Percentiles rank a stretch among this genome's conserved stretches.
Conservation (phyloP, 37 sponge, comb jelly and placozoan genomes). For the Bolinopsis microptera region DNA sequence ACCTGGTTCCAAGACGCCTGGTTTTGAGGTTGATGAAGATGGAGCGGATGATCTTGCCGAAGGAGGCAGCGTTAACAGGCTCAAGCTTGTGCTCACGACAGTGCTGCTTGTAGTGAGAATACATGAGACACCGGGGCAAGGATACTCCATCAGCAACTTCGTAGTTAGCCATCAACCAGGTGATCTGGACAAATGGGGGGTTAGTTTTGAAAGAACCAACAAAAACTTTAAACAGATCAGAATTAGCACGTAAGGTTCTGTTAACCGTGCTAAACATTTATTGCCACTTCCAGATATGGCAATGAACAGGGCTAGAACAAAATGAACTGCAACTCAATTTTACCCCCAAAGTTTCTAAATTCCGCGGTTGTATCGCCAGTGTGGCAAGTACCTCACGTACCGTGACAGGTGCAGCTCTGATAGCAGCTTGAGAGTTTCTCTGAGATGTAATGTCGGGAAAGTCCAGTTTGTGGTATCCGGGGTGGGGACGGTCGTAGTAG, state of each 20-base stretch:
- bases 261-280: too few relatives aligned
- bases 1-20: constrained; percentile 94
- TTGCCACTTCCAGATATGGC: too few relatives aligned
- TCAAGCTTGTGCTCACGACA: constrained; percentile 89
- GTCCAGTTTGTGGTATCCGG: constrained; percentile 30
- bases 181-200: constrained; percentile 71
- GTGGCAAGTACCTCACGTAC: too few relatives aligned
- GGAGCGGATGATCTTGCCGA: constrained; percentile 96
- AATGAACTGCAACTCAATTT: too few relatives aligned
- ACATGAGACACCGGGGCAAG: constrained; percentile 87
- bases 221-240: too few relatives aligned
- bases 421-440: constrained; percentile 35
- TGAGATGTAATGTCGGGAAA: constrained; percentile 23
- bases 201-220: background rate
- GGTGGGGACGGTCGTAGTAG: constrained; percentile 40
- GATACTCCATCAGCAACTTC: constrained; percentile 96
- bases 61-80: constrained; percentile 97
- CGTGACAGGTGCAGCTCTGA: constrained; percentile 38
- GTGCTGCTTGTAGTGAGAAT: constrained; percentile 94
- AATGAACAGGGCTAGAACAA: too few relatives aligned
- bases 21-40: constrained; percentile 96
- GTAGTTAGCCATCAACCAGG: constrained; percentile 94
- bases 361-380: too few relatives aligned
- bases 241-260: too few relatives aligned
- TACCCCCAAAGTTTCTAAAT: background rate